Base-by-base conservation (phyloP, 1,140 invertebrate species). In the Cydia strobilella region DNA sequence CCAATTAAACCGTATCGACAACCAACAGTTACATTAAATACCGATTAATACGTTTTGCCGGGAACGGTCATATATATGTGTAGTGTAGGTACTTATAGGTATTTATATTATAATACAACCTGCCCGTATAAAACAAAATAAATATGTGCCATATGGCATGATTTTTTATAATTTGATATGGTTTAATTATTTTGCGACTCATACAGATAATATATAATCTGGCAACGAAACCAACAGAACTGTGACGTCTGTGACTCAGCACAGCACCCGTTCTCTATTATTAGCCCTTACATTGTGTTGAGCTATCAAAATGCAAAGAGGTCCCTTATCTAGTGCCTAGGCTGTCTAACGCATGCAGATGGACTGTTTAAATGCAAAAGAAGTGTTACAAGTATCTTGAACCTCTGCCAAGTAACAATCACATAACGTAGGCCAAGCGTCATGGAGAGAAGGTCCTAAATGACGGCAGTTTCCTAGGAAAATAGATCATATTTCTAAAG, bases 351-450 rank as follows among this genome's bases (percentile, higher is more conserved):
- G 65, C 65, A 69, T 69, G 65, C 65, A 59, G 54, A 69, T 73
- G 84, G 77, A 59, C 82, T 77, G 78, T 81, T 82, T 79, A 84
- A 85, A 91, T 90, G 82, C 86, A 86, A 84, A 90, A 83, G 85
- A 83, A 85, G 86, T 81, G 74, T 81, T 83, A 79, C 80, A 83
- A 75, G 75, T 79, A 72, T 77, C 75, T 88, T 89, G 87, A 85
- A 77, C 77, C 62, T 75, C 75, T 88, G 88, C 89, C 89, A 91
- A 89, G 81, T 73, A 15, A n/a, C 72, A 59, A 78, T 74, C 84
- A 84, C 84, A 84, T 85, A 80, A 84, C 59, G 20, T 59, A 9
- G n/a, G 0, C 18, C 54, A 59, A 59, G 10, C 7, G 6, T 20
- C 20, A 12, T 23, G 18, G 6, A 10, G 54, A 59, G 23, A 59